These are phyloP conservation scores for Neoscelio sp. DNA, from an alignment of 2,888 invertebrate genomes.

Conservation along the genomic window DNA sequence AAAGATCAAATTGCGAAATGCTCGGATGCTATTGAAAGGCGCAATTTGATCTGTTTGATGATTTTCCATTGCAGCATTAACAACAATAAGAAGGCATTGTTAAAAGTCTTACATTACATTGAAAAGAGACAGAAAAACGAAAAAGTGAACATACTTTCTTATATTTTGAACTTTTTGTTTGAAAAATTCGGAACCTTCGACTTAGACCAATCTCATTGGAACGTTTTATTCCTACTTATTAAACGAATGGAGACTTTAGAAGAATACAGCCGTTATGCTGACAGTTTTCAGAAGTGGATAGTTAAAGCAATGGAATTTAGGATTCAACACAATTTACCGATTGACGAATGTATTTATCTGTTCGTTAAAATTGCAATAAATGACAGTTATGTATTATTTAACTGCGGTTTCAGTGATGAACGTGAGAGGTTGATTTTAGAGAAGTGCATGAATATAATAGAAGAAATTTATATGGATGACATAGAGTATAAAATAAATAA, in stretches of 20 bases:
- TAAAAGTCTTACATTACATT: slow-evolving; percentile 74
- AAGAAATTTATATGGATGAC: slow-evolving; percentile 70
- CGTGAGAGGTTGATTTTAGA: slow-evolving; percentile 52
- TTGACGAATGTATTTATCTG: too few species aligned
- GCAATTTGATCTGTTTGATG: slow-evolving; percentile 71
- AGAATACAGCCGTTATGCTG: too few species aligned
- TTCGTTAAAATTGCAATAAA: too few species aligned
- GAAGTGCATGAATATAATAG: slow-evolving; percentile 9
- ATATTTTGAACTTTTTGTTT: slow-evolving; percentile 54
- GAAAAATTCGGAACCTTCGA: slow-evolving; percentile 67
- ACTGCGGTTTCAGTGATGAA: too few species aligned
- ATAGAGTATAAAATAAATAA: slow-evolving; percentile 7
- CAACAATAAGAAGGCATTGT: slow-evolving; percentile 73
- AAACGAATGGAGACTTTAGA: slow-evolving; percentile 60
- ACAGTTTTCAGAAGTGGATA: background rate
- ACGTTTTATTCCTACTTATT: slow-evolving; percentile 73
- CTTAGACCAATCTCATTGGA: slow-evolving; percentile 74
- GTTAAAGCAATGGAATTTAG: background rate
- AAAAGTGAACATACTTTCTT: slow-evolving; percentile 53
- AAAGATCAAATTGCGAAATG: slow-evolving; percentile 70
- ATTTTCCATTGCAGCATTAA: slow-evolving; percentile 78
- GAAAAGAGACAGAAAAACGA: slow-evolving; percentile 78
- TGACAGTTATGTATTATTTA: too few species aligned
- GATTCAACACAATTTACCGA: too few species aligned
- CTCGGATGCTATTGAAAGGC: slow-evolving; percentile 61